Base-by-base conservation (phyloP, 2,888 invertebrate genomes). In the Macaria notata region DNA sequence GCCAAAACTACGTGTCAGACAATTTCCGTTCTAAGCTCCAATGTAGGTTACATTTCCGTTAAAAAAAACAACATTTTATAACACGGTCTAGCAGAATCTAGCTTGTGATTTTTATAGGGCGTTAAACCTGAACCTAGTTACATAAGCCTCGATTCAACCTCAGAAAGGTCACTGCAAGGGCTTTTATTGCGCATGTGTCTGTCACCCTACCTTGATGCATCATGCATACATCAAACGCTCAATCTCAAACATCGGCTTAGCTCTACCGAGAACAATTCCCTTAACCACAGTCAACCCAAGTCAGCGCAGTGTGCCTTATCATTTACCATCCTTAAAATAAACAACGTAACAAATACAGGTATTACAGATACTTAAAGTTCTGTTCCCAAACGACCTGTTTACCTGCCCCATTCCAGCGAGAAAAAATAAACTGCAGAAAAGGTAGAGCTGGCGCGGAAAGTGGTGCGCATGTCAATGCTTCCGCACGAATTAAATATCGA, bases 101-200 rank as follows among this genome's bases (percentile, higher is more conserved):
- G 33, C 33, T 36, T 36, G 5, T 36, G 33, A 36, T 36, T 3
- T 36, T 36, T 36, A 7, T 36, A 7, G 33, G 33, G 33, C 4
- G 33, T 36, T 7, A 36, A 36, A 36, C 33, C 33, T 36, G 33
- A 36, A 3, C 33, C 33, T 36, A 7, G 33, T 36, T 36, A 36
- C 33, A 36, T 36, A 36, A 36, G 33, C 33, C 33, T 7, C 33
- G 33, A 36, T 7, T 36, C 33, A 36, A 36, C 30, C 39, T 41
- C 5, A 29, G 8, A 19, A 58, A 50, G 53, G 57, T 58, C 43
- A 43, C 6, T 42, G 38, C 38, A 54, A 58, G 54, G 54, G 46
- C 38, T 46, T 39, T 43, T 46, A 54, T n/a, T 54, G 58, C 54
- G 54, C 58, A 58, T 58, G 57, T 58, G 30, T 54, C 43, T 29